phyloP scores from a whole-genome alignment of 2,888 invertebrate genomes.

The Caenorhabditis parvicauda region DNA sequence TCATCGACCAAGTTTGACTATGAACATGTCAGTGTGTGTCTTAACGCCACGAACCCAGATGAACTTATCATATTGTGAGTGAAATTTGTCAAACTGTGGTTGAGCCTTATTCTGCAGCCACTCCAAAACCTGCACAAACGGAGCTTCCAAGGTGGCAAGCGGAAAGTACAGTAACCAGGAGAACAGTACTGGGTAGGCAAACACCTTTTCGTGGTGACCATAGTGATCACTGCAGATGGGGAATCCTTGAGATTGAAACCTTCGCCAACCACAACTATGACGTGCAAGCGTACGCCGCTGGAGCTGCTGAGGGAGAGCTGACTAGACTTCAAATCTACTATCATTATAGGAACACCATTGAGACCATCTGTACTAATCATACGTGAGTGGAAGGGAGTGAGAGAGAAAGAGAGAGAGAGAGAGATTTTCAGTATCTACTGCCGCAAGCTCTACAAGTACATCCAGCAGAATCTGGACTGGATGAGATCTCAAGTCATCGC shows the following conservation, averaged over 20 bases:
- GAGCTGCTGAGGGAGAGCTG: slow-evolving; percentile 56
- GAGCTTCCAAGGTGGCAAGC: slow-evolving; percentile 42
- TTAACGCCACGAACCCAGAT: slow-evolving; percentile 25
- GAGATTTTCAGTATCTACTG: slow-evolving; percentile 37
- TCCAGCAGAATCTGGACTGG: slow-evolving; percentile 53
- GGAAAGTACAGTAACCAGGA: slow-evolving; percentile 57
- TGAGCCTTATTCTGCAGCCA: slow-evolving; percentile 9
- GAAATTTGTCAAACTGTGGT: neutral
- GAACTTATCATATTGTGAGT: neutral
- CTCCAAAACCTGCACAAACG: slow-evolving; percentile 25
- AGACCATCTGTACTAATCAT: slow-evolving; percentile 48
- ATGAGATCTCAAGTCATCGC: slow-evolving; percentile 40
- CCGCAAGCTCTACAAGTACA: slow-evolving; percentile 47
- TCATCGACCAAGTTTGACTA: slow-evolving; percentile 30
- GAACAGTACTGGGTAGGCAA: slow-evolving; percentile 52
- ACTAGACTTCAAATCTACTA: slow-evolving; percentile 60
- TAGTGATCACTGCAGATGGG: slow-evolving; percentile 44
- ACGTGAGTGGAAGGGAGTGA: slow-evolving; percentile 10
- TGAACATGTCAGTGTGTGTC: slow-evolving; percentile 41
- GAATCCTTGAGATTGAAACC: slow-evolving; percentile 59
- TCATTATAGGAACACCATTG: slow-evolving; percentile 58
- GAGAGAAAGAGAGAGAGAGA: neutral
- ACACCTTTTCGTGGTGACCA: neutral
- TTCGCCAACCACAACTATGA: slow-evolving; percentile 47
- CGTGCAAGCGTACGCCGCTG: slow-evolving; percentile 60